Conservation (phyloP, 2,113 vertebrate genomes). For the Pavo muticus region DNA sequence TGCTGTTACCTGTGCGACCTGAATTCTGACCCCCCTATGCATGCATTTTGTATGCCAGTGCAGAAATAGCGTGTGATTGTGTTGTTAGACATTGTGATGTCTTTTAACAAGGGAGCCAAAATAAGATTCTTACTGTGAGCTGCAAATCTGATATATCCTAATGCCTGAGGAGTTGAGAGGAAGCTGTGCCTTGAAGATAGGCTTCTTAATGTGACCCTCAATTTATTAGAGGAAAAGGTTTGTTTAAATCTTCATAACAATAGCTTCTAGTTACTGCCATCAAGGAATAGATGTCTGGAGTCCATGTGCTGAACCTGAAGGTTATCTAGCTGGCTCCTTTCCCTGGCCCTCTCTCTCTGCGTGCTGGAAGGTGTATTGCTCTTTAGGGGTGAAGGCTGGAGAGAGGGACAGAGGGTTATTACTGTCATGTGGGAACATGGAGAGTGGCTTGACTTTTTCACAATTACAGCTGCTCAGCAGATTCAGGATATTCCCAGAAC, state of each 20-base stretch:
- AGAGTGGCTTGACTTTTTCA: not conserved
- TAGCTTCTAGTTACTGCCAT: not conserved
- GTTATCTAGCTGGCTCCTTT: not conserved
- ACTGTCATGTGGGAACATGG: not conserved
- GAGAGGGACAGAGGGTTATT: not conserved
- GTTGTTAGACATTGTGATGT: not conserved
- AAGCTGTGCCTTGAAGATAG: not conserved
- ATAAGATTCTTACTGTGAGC: not conserved
- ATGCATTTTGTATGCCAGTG: not conserved
- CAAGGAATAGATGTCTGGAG: not conserved
- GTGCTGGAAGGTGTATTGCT: not conserved
- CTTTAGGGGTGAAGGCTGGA: not conserved
- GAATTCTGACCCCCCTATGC: not conserved
- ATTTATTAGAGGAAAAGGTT: not conserved
- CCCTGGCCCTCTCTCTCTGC: not conserved
- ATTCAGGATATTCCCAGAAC: slow-evolving; percentile 14
- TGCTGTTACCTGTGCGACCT: not conserved
- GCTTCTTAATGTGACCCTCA: not conserved
- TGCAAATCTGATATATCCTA: not conserved
- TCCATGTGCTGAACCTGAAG: not conserved
- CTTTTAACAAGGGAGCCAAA: slow-evolving; percentile 1
- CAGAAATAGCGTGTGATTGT: not conserved
- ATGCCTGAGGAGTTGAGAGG: not conserved
- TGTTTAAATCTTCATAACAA: not conserved
- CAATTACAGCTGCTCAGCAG: not conserved